Percentiles rank a stretch among this genome's conserved stretches.
These are phyloP conservation scores for Anser brachyrhynchus DNA, from an alignment of 2,113 vertebrate species.

Conservation along the genomic window DNA sequence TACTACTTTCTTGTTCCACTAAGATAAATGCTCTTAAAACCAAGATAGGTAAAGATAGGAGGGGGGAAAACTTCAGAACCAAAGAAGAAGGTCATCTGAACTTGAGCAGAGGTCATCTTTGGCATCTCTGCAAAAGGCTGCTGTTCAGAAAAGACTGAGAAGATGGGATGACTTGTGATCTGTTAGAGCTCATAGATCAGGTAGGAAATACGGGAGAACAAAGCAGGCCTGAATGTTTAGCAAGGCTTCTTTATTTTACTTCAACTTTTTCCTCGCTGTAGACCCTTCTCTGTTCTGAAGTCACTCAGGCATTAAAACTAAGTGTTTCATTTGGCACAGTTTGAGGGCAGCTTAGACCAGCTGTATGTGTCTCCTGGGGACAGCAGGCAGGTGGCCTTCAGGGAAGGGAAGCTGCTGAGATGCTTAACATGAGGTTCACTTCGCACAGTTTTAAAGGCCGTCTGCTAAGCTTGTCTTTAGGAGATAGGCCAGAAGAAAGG, in stretches of 20 bases:
- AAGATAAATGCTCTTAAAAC: not conserved
- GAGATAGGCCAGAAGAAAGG: not conserved
- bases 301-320: not conserved
- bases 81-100: not conserved
- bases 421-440: accelerated
- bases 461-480: not conserved
- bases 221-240: not conserved
- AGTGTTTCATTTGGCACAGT: not conserved
- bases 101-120: not conserved
- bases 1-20: not conserved
- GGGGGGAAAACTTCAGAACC: not conserved
- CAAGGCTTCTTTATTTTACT: not conserved
- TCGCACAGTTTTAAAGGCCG: not conserved
- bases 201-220: not conserved
- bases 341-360: not conserved
- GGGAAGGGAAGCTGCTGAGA: not conserved
- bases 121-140: not conserved
- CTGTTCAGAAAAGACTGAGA: not conserved
- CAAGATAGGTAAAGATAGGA: not conserved
- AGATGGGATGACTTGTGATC: not conserved
- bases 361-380: not conserved
- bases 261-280: not conserved
- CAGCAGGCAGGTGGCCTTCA: not conserved
- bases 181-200: not conserved
- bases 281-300: not conserved